Evolutionary conservation across 1,140 invertebrate genomes (phyloP), one percentile per base, ranked within the genome.

Genomic region (Drosophila grimshawi): DNA sequence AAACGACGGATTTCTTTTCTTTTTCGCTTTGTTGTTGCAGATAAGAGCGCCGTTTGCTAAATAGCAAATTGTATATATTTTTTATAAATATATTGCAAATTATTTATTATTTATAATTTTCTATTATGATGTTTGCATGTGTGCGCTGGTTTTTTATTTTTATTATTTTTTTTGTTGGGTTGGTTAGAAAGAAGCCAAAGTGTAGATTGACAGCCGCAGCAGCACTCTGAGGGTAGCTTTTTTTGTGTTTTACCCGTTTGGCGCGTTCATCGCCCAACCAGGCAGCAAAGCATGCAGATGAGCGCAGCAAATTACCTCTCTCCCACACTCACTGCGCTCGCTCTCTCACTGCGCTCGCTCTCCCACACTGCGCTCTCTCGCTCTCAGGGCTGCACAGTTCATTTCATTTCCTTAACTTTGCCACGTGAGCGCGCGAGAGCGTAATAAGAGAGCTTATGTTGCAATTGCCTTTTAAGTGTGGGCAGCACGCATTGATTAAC

Each of bases 101-200:
- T 11, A 55, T 41, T 68, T 61, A 30, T 46, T 52, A 55, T 7
- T 45, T 41, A 41, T 53, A 45, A 10, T 56, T 61, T 55, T 43
- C 2, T 61, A 53, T 46, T 56, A 39, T 19, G 19, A 30, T 48
- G 62, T 51, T 52, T 49, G n/a, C 43, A 63, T 81, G 69, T 49
- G 48, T 55, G 62, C 53, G 60, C 67, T 65, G 57, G 51, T 65
- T 72, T 81, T 11, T 55, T 11, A 61, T 39, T 83, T 55, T 66
- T 55, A 88, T 82, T 55, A 11, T 65, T 39, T 83, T 55, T 55
- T 88, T 82, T 81, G 81, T 72, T 86, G 76, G 70, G 76, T 78
- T 85, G 90, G 86, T 86, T 92, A 91, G 91, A 82, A 90, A 88
- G 90, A 92, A 92, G 91, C 91, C 90, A 92, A 92, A 92, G 91